A percentile compares a stretch with the other conserved stretches of the same genome.
Conservation (phyloP, 2,113 vertebrate genomes). For the Chaenocephalus aceratus region DNA sequence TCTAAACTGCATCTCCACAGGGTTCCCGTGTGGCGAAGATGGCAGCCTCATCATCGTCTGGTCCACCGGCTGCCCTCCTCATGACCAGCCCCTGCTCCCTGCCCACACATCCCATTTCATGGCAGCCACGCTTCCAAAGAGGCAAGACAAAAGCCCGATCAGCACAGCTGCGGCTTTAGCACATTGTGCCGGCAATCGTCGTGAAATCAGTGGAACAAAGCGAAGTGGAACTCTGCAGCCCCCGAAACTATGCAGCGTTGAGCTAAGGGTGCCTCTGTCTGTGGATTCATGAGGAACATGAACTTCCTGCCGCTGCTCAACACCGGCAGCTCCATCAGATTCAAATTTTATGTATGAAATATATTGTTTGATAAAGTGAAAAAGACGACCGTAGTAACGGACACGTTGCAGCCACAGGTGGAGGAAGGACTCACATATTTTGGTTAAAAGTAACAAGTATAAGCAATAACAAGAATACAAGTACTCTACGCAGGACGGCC, state of each 20-base stretch:
- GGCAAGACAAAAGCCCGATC: constrained; percentile 73
- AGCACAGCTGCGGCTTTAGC: constrained; percentile 64
- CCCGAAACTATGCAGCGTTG: neutral
- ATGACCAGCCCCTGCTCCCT: constrained; percentile 59
- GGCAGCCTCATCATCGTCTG: constrained; percentile 55
- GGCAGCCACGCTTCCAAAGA: constrained; percentile 55
- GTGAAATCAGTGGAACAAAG: constrained; percentile 71
- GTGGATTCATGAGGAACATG: neutral
- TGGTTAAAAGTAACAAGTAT: too few relatives aligned
- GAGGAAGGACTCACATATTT: too few relatives aligned
- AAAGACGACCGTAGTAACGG: neutral
- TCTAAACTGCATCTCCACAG: constrained; percentile 67
- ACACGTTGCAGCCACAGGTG: neutral
- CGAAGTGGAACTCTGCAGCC: constrained; percentile 39
- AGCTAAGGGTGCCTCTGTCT: constrained; percentile 1
- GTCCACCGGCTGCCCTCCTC: constrained; percentile 59
- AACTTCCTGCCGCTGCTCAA: constrained; percentile 4
- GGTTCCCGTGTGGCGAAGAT: constrained; percentile 47
- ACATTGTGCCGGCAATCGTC: constrained; percentile 62
- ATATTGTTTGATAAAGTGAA: neutral
- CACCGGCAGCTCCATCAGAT: neutral
- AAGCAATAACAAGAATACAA: too few relatives aligned
- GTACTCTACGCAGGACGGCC: too few relatives aligned
- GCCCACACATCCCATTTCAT: constrained; percentile 77
- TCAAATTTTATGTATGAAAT: neutral